A percentile compares a stretch with the other conserved stretches of the same genome.
Evolutionary conservation across 2,113 vertebrate species (phyloP).

Genomic region (Sinocyclocheilus maitianheensis): DNA sequence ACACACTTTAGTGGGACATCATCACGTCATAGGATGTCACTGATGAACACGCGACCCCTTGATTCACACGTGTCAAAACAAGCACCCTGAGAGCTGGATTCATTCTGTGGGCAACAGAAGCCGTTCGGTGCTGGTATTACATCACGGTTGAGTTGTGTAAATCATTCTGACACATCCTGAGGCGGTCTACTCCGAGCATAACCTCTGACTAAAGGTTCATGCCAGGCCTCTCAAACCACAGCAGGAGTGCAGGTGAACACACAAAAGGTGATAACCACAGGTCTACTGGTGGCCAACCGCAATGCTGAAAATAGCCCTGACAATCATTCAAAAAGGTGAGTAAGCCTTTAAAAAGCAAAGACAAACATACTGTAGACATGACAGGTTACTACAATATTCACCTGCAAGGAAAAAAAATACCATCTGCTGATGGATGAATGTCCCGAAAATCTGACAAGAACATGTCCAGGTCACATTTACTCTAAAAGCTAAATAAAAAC

Average conservation of each 20-base stretch:
- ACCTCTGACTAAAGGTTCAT: constrained; percentile 1
- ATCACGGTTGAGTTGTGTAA: background rate
- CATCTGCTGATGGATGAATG: background rate
- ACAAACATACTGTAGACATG: background rate
- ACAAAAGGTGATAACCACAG: constrained; percentile 29
- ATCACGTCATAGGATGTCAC: background rate
- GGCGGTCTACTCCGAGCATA: background rate
- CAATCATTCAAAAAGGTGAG: background rate
- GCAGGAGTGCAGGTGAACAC: constrained; percentile 21
- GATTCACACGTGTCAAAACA: background rate
- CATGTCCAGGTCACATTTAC: background rate
- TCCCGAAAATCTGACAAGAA: background rate
- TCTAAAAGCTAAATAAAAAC: background rate
- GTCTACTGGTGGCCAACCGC: constrained; percentile 50
- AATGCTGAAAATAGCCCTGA: constrained; percentile 14
- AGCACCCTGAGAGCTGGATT: background rate
- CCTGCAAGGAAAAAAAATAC: background rate
- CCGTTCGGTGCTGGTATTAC: background rate
- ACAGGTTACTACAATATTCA: background rate
- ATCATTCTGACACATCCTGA: constrained; percentile 26
- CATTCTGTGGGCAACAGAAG: constrained; percentile 3
- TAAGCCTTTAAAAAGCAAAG: constrained; percentile 15
- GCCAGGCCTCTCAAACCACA: constrained; percentile 32
- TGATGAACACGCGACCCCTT: background rate
- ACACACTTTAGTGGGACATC: background rate